These are phyloP conservation scores for Caenorhabditis afra DNA, from an alignment of 2,888 invertebrate genomes.

Conservation along the genomic window DNA sequence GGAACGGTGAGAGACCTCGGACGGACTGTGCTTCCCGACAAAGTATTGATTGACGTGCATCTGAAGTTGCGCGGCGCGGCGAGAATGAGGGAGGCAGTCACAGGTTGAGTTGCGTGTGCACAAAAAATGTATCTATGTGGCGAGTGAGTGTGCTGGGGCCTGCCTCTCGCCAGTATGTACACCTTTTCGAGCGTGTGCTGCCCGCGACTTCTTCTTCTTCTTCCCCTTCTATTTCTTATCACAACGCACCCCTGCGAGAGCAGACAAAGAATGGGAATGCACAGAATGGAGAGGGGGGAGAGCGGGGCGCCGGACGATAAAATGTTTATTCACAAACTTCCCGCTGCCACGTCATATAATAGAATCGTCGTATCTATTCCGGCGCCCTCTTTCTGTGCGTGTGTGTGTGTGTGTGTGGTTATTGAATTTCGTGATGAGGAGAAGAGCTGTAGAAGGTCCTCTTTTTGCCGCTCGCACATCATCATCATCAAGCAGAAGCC, in stretches of 20 bases:
- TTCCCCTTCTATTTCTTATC: conserved; percentile 27
- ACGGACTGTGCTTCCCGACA: conserved; percentile 7
- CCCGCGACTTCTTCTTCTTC: not conserved
- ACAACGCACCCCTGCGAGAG: not conserved
- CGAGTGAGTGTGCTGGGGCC: conserved; percentile 7
- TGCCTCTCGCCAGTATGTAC: conserved; percentile 14
- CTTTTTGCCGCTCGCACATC: conserved; percentile 24
- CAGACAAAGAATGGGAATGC: conserved; percentile 14
- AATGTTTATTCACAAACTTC: conserved; percentile 20
- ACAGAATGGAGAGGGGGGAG: conserved; percentile 3
- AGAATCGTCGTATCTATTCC: conserved; percentile 15
- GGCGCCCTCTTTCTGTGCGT: not conserved
- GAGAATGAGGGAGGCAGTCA: conserved; percentile 20
- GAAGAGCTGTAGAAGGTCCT: conserved; percentile 17
- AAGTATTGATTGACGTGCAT: conserved; percentile 41
- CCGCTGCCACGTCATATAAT: conserved; percentile 24
- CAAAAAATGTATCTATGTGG: conserved; percentile 31
- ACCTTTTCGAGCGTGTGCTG: conserved; percentile 20
- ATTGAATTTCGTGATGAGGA: conserved; percentile 23
- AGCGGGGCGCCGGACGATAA: conserved; percentile 5
- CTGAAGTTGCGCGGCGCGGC: conserved; percentile 2
- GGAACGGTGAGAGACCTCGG: conserved; percentile 13
- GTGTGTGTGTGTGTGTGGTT: conserved; percentile 7
- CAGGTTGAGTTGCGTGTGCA: conserved; percentile 41
- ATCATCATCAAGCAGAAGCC: conserved; percentile 22